These are phyloP conservation scores for Lissocephala sabroskyi DNA, from an alignment of 2,888 invertebrate species.

Conservation along the genomic window DNA sequence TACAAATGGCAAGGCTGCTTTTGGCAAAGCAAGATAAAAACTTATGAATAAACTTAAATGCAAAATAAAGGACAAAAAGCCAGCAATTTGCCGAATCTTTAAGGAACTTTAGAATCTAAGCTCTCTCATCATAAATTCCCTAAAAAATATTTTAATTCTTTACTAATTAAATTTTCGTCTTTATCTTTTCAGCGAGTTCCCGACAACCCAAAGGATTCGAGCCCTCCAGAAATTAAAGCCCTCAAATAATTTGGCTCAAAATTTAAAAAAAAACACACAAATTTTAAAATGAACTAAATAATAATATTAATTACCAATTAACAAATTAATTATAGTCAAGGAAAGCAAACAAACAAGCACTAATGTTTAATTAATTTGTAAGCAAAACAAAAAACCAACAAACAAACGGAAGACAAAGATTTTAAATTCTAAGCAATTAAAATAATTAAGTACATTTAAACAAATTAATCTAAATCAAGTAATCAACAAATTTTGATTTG, in stretches of 20 bases:
- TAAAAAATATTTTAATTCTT: slow-evolving; percentile 2
- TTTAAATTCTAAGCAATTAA: slow-evolving; percentile 42
- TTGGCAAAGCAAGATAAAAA: no score
- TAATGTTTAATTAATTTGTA: slow-evolving; percentile 66
- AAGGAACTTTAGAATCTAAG: no score
- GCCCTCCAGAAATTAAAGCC: slow-evolving; percentile 35
- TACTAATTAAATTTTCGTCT: slow-evolving; percentile 1
- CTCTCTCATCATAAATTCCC: no score
- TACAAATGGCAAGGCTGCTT: no score
- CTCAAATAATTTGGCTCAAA: no score
- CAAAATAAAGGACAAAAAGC: no score
- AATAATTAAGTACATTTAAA: slow-evolving; percentile 23
- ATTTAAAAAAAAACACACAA: slow-evolving; percentile 19
- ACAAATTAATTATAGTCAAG: slow-evolving; percentile 27
- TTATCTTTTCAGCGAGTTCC: slow-evolving; percentile 24
- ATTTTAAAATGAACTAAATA: slow-evolving; percentile 20
- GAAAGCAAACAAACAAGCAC: slow-evolving; percentile 20
- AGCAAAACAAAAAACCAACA: slow-evolving; percentile 70
- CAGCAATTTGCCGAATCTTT: no score
- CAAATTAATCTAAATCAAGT: slow-evolving; percentile 7
- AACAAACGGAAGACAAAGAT: slow-evolving; percentile 70
- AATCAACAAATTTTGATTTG: slow-evolving; percentile 24
- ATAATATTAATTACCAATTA: slow-evolving; percentile 32
- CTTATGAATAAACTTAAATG: no score
- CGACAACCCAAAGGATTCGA: slow-evolving; percentile 52